phyloP scores from a whole-genome alignment of 1,140 invertebrate genomes.

The Caligus rogercresseyi region DNA sequence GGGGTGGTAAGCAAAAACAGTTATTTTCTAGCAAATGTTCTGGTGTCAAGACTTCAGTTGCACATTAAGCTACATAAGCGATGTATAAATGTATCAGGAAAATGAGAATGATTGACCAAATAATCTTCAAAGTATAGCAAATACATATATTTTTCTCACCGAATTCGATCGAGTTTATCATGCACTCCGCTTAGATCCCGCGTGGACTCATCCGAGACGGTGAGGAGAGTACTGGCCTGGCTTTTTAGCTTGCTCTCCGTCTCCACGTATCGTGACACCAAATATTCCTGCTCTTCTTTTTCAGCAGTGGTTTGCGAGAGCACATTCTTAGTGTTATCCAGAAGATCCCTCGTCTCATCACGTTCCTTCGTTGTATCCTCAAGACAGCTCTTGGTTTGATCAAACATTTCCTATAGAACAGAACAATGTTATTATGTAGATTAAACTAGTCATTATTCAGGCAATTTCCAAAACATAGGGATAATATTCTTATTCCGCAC shows the following conservation, averaged over 20 bases:
- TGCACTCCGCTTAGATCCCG: constrained; percentile 43
- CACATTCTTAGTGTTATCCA: constrained; percentile 25
- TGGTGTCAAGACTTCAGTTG: too few relatives aligned
- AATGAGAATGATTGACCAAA: too few relatives aligned
- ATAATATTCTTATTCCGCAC: not conserved
- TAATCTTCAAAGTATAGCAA: too few relatives aligned
- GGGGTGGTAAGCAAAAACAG: too few relatives aligned
- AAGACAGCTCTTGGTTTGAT: constrained; percentile 35
- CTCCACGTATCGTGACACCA: constrained; percentile 42
- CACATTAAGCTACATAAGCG: too few relatives aligned
- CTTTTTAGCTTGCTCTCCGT: constrained; percentile 42
- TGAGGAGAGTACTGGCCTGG: constrained; percentile 43
- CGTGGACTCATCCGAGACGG: constrained; percentile 42
- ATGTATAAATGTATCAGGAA: too few relatives aligned
- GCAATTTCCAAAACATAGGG: not conserved
- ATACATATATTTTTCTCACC: not conserved
- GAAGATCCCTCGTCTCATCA: constrained; percentile 32
- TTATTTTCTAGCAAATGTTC: too few relatives aligned
- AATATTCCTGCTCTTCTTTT: constrained; percentile 29
- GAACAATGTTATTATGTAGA: constrained; percentile 18
- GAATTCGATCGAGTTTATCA: constrained; percentile 42
- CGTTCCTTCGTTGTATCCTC: constrained; percentile 36
- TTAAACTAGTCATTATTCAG: not conserved
- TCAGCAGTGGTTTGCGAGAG: constrained; percentile 32
- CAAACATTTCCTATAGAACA: constrained; percentile 33